Base-by-base conservation (phyloP, 1,140 invertebrate species). In the Magallana gigas region DNA sequence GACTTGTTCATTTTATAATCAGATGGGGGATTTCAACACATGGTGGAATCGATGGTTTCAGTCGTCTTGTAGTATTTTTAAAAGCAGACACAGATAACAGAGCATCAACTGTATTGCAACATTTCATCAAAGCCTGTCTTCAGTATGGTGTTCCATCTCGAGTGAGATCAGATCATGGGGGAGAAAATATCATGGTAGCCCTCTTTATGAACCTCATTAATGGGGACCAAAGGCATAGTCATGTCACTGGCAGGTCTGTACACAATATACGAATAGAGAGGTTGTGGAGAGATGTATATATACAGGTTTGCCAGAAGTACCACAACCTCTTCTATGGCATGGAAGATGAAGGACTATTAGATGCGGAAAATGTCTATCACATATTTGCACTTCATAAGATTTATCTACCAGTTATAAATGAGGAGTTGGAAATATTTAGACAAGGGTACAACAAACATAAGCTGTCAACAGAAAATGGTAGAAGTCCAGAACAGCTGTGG, bases 201-300 rank as follows among this genome's bases (percentile, higher is more conserved):
- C 12, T 71, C 6, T 84, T 84, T 48, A 68, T 76, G 60, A 87
- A 71, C n/a, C 23, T 76, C 18, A 64, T 84, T 2, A 57, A 58
- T 16, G 59, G 57, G 48, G 36, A 83, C 3, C 7, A 8, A n/a
- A n/a, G 18, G 11, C 14, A 36, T 8, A 87, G 48, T 62, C 59
- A 71, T 58, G 57, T 87, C 8, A 64, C 86, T 58, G 86, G 86
- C 7, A 18, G 56, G 36, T 87, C 86, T 14, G 82, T 87, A 1
- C 86, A 87, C 23, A 87, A 87, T n/a, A 82, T 84, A 60, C 57
- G 86, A 48, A 87, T 84, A 11, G 82, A 87, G 48, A 36, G 86
- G 11, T 59, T 87, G 29, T 87, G 86, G 86, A 87, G 83, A 56
- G 87, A 87, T 85, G 83, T 87, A 3, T 84, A 57, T n/a, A 57